Evolutionary conservation across 2,113 vertebrate species (phyloP).

Genomic region (Epinephelus lanceolatus): DNA sequence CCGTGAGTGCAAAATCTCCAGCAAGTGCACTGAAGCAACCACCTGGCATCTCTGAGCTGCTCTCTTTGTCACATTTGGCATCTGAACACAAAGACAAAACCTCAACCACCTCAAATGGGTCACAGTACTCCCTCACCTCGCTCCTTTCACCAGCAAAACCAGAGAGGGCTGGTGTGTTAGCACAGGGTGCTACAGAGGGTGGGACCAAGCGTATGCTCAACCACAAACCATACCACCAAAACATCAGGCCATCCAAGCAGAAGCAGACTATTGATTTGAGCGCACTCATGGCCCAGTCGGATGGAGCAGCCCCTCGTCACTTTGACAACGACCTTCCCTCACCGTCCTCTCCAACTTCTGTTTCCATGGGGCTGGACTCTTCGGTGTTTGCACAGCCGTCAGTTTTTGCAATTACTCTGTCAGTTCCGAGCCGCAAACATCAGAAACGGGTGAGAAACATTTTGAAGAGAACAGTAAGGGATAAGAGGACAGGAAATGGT

Average conservation of each 20-base stretch:
- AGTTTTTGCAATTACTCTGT: slow-evolving; percentile 91
- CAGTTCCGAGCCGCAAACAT: slow-evolving; percentile 83
- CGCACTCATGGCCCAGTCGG: slow-evolving; percentile 83
- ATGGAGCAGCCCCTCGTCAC: slow-evolving; percentile 29
- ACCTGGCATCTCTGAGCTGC: slow-evolving; percentile 58
- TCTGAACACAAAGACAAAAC: slow-evolving; percentile 68
- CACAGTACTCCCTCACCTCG: slow-evolving; percentile 55
- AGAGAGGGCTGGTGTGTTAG: slow-evolving; percentile 36
- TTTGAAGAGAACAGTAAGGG: slow-evolving; percentile 31
- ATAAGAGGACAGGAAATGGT: slow-evolving; percentile 39
- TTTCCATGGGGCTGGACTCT: slow-evolving; percentile 58
- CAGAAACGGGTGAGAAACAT: slow-evolving; percentile 72
- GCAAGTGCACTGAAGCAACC: slow-evolving; percentile 46
- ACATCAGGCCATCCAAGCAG: slow-evolving; percentile 9
- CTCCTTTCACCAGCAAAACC: slow-evolving; percentile 65
- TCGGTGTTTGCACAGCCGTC: slow-evolving; percentile 90
- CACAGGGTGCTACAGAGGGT: slow-evolving; percentile 13
- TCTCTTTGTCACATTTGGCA: slow-evolving; percentile 58
- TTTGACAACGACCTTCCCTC: slow-evolving; percentile 20
- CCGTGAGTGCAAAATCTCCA: slow-evolving; percentile 39
- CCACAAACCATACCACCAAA: slow-evolving; percentile 66
- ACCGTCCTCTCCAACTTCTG: slow-evolving; percentile 1
- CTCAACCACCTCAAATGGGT: slow-evolving; percentile 73
- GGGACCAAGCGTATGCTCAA: slow-evolving; percentile 69
- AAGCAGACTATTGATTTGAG: slow-evolving; percentile 87